phyloP scores from a whole-genome alignment of 2,113 vertebrate genomes.

The Rhea pennata region DNA sequence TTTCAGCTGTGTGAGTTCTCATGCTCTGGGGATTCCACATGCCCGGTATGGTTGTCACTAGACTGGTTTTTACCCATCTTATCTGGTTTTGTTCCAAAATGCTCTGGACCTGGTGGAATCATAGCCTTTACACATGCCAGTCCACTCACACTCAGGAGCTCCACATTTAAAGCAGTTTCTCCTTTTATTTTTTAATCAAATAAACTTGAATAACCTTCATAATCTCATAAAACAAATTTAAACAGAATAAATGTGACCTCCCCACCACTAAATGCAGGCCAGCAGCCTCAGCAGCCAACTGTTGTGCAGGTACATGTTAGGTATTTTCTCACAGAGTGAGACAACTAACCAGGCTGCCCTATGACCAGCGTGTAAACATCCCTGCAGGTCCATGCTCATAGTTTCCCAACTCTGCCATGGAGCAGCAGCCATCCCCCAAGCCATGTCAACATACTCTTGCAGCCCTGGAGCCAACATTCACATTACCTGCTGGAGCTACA shows the following conservation, averaged over 20 bases:
- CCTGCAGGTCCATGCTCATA: not conserved
- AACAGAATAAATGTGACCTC: not conserved
- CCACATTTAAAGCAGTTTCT: not conserved
- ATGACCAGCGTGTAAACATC: not conserved
- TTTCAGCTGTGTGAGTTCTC: not conserved
- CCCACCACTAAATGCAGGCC: not conserved
- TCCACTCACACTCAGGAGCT: not conserved
- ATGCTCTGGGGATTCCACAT: not conserved
- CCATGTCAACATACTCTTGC: not conserved
- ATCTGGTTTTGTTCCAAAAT: slow-evolving; percentile 5
- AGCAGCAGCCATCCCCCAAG: not conserved
- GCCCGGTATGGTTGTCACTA: not conserved
- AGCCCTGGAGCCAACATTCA: not conserved
- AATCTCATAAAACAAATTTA: not conserved
- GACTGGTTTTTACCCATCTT: slow-evolving; percentile 26
- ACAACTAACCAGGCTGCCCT: not conserved
- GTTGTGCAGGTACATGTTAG: not conserved
- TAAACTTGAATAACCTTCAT: not conserved
- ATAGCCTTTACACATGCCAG: not conserved
- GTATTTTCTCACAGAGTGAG: not conserved
- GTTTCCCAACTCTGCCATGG: not conserved
- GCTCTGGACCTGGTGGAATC: not conserved
- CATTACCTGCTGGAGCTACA: not conserved
- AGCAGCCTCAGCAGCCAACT: not conserved
- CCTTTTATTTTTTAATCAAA: not conserved